Evolutionary conservation across 2,888 invertebrate genomes (phyloP).

Genomic region (Caenorhabditis becei): DNA sequence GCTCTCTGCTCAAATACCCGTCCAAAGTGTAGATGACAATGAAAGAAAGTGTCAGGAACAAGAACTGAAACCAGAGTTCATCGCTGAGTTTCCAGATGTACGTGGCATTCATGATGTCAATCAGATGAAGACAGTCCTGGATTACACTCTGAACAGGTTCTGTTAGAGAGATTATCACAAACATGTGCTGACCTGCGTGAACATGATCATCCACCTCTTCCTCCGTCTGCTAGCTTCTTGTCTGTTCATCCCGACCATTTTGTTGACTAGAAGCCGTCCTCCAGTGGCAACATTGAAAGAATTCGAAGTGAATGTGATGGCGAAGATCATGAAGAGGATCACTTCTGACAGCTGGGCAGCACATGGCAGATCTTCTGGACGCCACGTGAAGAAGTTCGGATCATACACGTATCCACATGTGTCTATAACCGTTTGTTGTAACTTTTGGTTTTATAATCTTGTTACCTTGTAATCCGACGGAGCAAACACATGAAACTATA

Average conservation of each 20-base stretch:
- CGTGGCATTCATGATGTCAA: conserved; percentile 39
- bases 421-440: conserved; percentile 1
- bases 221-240: conserved; percentile 23
- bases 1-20: conserved; percentile 9
- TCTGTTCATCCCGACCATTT: conserved; percentile 30
- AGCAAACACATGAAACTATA: background rate
- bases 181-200: conserved; percentile 21
- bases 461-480: conserved; percentile 17
- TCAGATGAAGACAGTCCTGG: conserved; percentile 45
- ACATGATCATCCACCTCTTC: conserved; percentile 48
- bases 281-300: conserved; percentile 36
- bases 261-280: conserved; percentile 31
- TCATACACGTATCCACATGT: conserved; percentile 46
- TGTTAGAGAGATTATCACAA: background rate
- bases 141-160: conserved; percentile 20
- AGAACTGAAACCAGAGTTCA: conserved; percentile 42
- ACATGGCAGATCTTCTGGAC: conserved; percentile 27
- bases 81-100: conserved; percentile 28
- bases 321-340: conserved; percentile 2
- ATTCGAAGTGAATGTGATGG: conserved; percentile 21
- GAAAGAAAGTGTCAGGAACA: conserved; percentile 37
- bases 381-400: conserved; percentile 37
- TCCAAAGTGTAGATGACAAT: conserved; percentile 41
- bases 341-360: background rate
- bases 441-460: background rate